Conservation (phyloP, 1,140 invertebrate genomes). For the Eufriesea mexicana region DNA sequence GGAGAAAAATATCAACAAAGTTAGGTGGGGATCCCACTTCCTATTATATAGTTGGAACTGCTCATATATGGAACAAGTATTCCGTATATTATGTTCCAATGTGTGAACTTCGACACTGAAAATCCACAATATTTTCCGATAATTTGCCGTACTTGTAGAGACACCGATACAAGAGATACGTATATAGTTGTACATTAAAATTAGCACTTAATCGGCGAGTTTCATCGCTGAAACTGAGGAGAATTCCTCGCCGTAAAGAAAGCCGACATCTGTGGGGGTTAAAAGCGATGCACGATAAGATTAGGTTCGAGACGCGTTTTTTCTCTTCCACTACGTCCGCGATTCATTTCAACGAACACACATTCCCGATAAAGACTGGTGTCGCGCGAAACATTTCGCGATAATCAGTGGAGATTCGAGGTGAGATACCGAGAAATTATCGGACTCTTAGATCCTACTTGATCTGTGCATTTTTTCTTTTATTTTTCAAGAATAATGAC, state of each 20-base stretch:
- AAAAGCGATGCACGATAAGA: conserved; percentile 34
- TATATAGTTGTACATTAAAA: neutral
- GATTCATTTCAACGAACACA: conserved; percentile 14
- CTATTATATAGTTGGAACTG: conserved; percentile 98
- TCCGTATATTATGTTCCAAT: too few relatives aligned
- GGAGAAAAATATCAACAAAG: conserved; percentile 94
- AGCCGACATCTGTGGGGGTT: neutral
- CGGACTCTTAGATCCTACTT: neutral
- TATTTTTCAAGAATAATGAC: too few relatives aligned
- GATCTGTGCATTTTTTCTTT: neutral
- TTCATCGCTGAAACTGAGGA: too few relatives aligned
- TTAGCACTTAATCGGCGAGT: neutral
- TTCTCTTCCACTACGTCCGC: neutral
- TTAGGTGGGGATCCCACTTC: conserved; percentile 95
- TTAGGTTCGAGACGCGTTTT: neutral
- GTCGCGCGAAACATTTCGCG: conserved; percentile 1
- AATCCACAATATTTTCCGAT: too few relatives aligned
- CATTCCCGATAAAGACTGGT: conserved; percentile 15
- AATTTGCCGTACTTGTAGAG: too few relatives aligned
- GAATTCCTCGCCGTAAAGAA: neutral
- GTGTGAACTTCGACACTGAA: too few relatives aligned
- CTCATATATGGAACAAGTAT: too few relatives aligned
- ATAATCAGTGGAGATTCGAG: conserved; percentile 23
- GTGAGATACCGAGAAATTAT: neutral
- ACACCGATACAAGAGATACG: neutral